phyloP scores from a whole-genome alignment of 1,140 invertebrate species.

The Drosophila novamexicana region DNA sequence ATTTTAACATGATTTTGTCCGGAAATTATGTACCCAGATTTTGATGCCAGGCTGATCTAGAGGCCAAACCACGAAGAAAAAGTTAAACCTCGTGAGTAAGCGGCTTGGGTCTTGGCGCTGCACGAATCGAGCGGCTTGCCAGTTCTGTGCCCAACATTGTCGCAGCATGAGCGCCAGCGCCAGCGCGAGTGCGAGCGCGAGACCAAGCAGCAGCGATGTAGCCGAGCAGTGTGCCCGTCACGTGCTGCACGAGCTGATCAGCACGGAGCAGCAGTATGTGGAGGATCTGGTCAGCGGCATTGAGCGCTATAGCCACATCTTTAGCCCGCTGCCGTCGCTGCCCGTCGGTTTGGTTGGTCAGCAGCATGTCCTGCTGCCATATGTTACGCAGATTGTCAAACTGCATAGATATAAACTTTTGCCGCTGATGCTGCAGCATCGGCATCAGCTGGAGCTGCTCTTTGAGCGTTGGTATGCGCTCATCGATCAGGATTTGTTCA shows the following conservation, averaged over 20 bases:
- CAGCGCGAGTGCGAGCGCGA: background rate
- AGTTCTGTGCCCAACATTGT: slow-evolving; percentile 24
- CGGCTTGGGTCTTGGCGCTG: background rate
- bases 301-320: slow-evolving; percentile 28
- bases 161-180: slow-evolving; percentile 13
- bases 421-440: slow-evolving; percentile 41
- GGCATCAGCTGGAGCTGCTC: slow-evolving; percentile 26
- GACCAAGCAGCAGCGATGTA: background rate
- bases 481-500: slow-evolving; percentile 29
- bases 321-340: background rate
- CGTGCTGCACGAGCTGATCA: slow-evolving; percentile 37
- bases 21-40: no score
- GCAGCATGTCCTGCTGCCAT: slow-evolving; percentile 27
- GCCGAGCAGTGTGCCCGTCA: slow-evolving; percentile 22
- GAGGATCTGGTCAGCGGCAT: slow-evolving; percentile 28
- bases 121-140: background rate
- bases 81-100: no score
- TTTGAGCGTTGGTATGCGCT: slow-evolving; percentile 29
- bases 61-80: no score
- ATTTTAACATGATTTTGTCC: no score
- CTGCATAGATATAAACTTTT: slow-evolving; percentile 31
- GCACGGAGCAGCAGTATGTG: slow-evolving; percentile 47
- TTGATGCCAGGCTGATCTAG: no score
- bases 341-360: slow-evolving; percentile 20
- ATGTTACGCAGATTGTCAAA: slow-evolving; percentile 26